These are phyloP conservation scores for Lepus oiostolus DNA, from an alignment of 2,797 vertebrate genomes.

Conservation along the genomic window DNA sequence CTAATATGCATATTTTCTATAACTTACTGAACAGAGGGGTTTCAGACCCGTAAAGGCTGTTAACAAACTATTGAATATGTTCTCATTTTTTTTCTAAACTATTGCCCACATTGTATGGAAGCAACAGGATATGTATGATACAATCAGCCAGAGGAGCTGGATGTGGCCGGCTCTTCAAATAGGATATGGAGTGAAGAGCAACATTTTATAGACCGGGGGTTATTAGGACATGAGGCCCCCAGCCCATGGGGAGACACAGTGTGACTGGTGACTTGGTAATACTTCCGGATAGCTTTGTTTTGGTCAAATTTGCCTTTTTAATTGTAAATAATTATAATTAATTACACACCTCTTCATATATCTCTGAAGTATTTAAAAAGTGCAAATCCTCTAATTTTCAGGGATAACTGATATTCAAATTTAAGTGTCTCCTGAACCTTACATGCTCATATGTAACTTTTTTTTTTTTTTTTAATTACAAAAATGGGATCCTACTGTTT, in stretches of 20 bases:
- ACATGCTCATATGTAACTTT: background rate
- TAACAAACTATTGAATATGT: background rate
- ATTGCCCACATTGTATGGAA: background rate
- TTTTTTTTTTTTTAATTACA: conserved; percentile 18
- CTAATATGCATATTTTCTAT: background rate
- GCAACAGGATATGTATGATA: background rate
- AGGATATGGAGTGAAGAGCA: background rate
- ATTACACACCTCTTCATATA: background rate
- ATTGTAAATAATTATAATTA: background rate
- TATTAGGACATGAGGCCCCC: background rate
- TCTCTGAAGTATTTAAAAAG: conserved; percentile 61
- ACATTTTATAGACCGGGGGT: background rate
- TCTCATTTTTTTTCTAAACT: background rate
- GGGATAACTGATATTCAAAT: conserved; percentile 22
- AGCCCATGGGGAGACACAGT: background rate
- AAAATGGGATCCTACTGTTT: conserved; percentile 51
- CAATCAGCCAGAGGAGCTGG: background rate
- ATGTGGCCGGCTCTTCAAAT: background rate
- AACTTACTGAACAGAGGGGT: conserved; percentile 13
- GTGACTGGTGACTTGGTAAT: background rate
- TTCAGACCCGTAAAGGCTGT: conserved; percentile 1
- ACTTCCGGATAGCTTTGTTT: background rate
- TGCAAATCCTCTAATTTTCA: conserved; percentile 23
- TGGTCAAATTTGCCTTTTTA: background rate
- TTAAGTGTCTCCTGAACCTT: background rate